Conservation (phyloP, 2,888 invertebrate genomes). For the Troides oblongomaculatus region DNA sequence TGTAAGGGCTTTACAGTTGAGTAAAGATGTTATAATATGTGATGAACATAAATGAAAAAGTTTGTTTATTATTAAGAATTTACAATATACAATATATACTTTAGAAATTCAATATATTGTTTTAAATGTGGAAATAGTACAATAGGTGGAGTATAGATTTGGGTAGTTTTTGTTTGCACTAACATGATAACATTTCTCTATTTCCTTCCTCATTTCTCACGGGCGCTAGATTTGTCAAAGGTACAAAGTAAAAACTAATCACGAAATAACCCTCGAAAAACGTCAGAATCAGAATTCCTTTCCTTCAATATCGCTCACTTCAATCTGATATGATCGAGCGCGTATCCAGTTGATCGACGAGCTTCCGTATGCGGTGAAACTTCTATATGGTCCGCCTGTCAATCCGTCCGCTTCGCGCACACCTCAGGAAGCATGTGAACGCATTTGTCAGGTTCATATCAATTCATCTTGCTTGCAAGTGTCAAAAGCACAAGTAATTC, state of each 20-base stretch:
- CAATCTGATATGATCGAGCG: conserved; percentile 68
- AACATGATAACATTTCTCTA: neutral
- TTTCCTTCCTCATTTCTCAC: neutral
- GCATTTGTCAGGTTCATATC: conserved; percentile 34
- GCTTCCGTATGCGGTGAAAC: conserved; percentile 59
- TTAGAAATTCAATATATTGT: no score
- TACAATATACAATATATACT: no score
- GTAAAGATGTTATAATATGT: no score
- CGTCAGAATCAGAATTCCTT: conserved; percentile 25
- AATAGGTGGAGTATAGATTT: no score
- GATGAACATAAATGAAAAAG: no score
- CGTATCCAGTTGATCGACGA: conserved; percentile 66
- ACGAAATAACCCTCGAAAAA: conserved; percentile 31
- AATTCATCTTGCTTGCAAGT: conserved; percentile 31
- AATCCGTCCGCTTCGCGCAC: conserved; percentile 45
- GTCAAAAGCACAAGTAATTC: conserved; percentile 9
- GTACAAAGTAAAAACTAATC: conserved; percentile 39
- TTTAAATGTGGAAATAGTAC: no score
- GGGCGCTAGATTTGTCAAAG: neutral
- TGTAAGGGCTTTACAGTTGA: no score
- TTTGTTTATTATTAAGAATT: no score
- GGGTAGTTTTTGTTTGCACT: neutral
- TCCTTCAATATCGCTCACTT: conserved; percentile 47
- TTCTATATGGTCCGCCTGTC: conserved; percentile 58
- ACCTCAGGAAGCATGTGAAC: conserved; percentile 33